phyloP scores from a whole-genome alignment of 2,113 vertebrate species.

The Lophius piscatorius region DNA sequence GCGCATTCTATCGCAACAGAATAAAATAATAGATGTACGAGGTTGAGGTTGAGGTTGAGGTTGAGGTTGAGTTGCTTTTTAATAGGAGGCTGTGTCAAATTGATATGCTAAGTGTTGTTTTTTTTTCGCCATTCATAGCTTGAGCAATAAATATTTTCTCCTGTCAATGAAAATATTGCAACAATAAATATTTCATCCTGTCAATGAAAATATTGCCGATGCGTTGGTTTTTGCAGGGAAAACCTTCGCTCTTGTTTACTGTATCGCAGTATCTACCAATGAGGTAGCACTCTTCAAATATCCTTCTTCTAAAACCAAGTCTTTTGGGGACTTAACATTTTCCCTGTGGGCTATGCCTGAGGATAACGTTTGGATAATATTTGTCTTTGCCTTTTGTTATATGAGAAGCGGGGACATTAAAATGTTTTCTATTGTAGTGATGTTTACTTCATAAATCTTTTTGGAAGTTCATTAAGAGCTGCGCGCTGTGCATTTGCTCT shows the following conservation, averaged over 20 bases:
- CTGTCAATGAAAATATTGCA: too few species aligned
- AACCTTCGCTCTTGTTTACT: conserved; percentile 13
- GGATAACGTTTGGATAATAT: conserved; percentile 21
- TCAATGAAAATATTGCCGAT: too few species aligned
- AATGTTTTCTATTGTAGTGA: conserved; percentile 2
- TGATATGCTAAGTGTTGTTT: too few species aligned
- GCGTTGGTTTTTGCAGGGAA: conserved; percentile 1
- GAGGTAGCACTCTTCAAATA: conserved; percentile 25
- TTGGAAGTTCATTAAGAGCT: conserved; percentile 25
- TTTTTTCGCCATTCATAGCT: too few species aligned
- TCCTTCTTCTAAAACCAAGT: conserved; percentile 13
- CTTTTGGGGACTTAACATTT: conserved; percentile 3
- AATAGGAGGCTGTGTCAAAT: too few species aligned
- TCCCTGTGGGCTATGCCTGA: conserved; percentile 15
- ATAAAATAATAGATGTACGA: conserved; percentile 16
- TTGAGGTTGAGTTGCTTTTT: too few species aligned
- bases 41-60: too few species aligned
- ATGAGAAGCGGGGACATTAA: conserved; percentile 9
- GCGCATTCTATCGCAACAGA: conserved; percentile 7
- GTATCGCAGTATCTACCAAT: conserved; percentile 25
- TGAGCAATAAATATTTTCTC: too few species aligned
- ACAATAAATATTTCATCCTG: too few species aligned
- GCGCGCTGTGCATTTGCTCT: conserved; percentile 14
- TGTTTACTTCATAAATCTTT: conserved; percentile 11
- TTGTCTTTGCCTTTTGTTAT: conserved; percentile 7